Evolutionary conservation across 1,140 invertebrate species (phyloP), one percentile per base, ranked within the genome.

Genomic region (Saccostrea echinata): DNA sequence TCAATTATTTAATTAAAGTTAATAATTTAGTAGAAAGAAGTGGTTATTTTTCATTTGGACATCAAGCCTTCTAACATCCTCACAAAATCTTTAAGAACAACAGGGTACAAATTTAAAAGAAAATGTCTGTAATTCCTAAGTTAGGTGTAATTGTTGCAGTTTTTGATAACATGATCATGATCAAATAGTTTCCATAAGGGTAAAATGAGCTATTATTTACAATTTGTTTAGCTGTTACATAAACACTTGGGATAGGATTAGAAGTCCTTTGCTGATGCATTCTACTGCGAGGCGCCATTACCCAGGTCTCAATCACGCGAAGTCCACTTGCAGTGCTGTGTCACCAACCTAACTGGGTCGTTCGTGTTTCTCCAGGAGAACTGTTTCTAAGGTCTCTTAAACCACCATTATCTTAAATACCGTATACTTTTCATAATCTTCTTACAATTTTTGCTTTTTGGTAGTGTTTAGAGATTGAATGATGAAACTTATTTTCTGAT

Each of bases 321-420:
- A 76, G 68, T 76, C 68, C 68, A 30, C 68, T 76, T 76, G 27
- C 68, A 76, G 13, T 30, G 8, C 27, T 76, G 68, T 27, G 68
- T 76, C 68, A 27, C 27, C 30, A 27, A 76, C 68, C 27, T 76
- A 76, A 8, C 13, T 33, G 9, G 27, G 68, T 24, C 16, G 68
- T 30, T 76, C 68, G 68, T 76, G 68, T 33, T 16, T 76, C 27
- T 24, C 12, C 0, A 27, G 16, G 2, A 27, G 68, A 16, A 33
- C 68, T 30, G 68, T 76, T 76, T 76, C 68, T 33, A 76, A 18
- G 68, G 30, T 76, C 68, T 18, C 13, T 33, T 76, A 76, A 76
- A 76, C 27, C 68, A 13, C 24, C 27, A 76, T 76, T 76, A 30
- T 76, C 85, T 86, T 80, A 86, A 52, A 86, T 51, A 80, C 24